phyloP scores from a whole-genome alignment of 2,113 vertebrate genomes.

The Psephotus haematonotus region DNA sequence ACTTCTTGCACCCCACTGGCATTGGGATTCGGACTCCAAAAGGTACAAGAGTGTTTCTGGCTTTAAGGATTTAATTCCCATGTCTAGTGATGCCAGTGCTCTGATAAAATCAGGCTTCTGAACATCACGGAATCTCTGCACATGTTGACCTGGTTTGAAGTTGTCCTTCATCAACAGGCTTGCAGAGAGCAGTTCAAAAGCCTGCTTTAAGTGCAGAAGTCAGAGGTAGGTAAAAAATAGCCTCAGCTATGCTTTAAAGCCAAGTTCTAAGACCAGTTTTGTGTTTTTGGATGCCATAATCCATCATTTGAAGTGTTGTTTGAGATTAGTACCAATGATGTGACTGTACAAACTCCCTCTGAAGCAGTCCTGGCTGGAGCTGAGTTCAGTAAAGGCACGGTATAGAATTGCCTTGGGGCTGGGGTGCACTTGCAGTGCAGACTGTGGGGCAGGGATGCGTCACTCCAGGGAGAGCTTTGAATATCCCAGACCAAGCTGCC shows the following conservation, averaged over 20 bases:
- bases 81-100: not conserved
- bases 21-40: constrained; percentile 5
- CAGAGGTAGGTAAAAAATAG: not conserved
- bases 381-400: not conserved
- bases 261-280: not conserved
- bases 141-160: constrained; percentile 34
- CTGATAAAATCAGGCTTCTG: constrained; percentile 30
- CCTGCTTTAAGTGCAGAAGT: not conserved
- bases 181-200: constrained; percentile 9
- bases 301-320: not conserved
- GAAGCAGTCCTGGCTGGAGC: not conserved
- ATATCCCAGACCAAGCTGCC: not conserved
- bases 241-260: not conserved
- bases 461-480: not conserved
- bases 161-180: not conserved
- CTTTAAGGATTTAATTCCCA: not conserved
- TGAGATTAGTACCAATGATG: not conserved
- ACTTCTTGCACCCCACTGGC: not conserved
- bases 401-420: not conserved
- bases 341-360: not conserved
- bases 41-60: not conserved
- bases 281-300: not conserved
- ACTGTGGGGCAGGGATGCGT: not conserved
- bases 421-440: not conserved
- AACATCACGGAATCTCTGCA: not conserved